Evolutionary conservation across 2,888 invertebrate species (phyloP).

Genomic region (Bruchidius siliquastri): DNA sequence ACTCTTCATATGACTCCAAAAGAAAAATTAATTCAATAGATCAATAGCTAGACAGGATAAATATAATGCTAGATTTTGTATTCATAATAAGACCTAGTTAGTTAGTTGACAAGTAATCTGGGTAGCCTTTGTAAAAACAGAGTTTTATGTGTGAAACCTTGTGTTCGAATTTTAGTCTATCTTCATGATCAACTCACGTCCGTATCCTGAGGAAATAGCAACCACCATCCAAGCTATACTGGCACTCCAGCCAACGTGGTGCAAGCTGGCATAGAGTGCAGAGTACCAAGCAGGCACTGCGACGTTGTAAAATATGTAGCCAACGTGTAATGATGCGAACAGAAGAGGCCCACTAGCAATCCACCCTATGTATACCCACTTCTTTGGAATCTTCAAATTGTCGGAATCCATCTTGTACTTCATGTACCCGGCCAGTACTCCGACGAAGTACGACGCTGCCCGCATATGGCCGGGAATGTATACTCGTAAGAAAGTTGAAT

Average conservation of each 20-base stretch:
- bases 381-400: constrained; percentile 27
- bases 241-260: constrained; percentile 38
- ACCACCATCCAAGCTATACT: constrained; percentile 38
- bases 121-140: no score
- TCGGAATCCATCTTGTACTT: constrained; percentile 32
- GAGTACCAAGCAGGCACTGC: constrained; percentile 29
- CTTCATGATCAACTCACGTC: constrained; percentile 31
- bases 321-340: constrained; percentile 31
- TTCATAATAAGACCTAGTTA: no score
- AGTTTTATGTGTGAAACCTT: no score
- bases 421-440: constrained; percentile 36
- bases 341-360: constrained; percentile 27
- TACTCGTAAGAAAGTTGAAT: constrained; percentile 32
- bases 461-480: constrained; percentile 40
- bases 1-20: no score
- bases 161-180: no score
- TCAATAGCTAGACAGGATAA: no score
- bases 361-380: constrained; percentile 30
- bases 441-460: constrained; percentile 38
- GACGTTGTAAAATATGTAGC: constrained; percentile 36
- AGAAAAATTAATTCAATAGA: no score
- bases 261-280: constrained; percentile 37
- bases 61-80: no score
- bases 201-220: constrained; percentile 38
- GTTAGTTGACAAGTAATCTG: no score